Evolutionary conservation across 2,888 invertebrate genomes (phyloP).

Genomic region (Cheilosia pagana): DNA sequence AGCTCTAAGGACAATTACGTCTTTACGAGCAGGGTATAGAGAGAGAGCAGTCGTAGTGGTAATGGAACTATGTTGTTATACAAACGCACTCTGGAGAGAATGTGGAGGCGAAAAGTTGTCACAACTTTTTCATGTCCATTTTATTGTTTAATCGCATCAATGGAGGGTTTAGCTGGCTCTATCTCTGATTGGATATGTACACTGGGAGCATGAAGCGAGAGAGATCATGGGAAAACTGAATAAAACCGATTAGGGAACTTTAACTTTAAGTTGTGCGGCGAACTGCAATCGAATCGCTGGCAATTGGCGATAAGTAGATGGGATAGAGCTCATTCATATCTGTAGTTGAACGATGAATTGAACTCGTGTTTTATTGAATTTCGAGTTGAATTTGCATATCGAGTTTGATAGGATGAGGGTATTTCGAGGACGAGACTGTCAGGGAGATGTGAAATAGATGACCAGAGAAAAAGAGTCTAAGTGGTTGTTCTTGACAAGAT

Average conservation of each 20-base stretch:
- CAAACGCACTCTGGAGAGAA: constrained; percentile 42
- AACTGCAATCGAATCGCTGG: constrained; percentile 56
- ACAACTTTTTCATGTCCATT: constrained; percentile 63
- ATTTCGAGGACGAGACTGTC: background rate
- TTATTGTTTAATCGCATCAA: constrained; percentile 58
- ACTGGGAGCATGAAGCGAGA: constrained; percentile 19
- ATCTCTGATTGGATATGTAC: constrained; percentile 39
- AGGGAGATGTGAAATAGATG: background rate
- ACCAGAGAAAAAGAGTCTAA: background rate
- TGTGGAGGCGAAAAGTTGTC: constrained; percentile 45
- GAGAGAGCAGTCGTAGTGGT: background rate
- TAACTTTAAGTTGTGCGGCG: constrained; percentile 42
- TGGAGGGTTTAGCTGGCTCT: background rate
- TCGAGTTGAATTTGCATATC: constrained; percentile 7
- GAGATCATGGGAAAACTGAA: constrained; percentile 67
- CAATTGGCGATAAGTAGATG: constrained; percentile 64
- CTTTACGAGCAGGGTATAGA: constrained; percentile 25
- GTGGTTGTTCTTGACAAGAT: background rate
- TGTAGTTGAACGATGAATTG: constrained; percentile 2
- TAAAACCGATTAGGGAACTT: constrained; percentile 66
- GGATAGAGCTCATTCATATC: background rate
- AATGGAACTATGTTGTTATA: constrained; percentile 33
- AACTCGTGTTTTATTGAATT: constrained; percentile 24
- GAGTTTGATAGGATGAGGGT: background rate
- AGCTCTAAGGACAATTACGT: constrained; percentile 72